phyloP scores from a whole-genome alignment of 2,888 invertebrate genomes.

The Anodontia alba region DNA sequence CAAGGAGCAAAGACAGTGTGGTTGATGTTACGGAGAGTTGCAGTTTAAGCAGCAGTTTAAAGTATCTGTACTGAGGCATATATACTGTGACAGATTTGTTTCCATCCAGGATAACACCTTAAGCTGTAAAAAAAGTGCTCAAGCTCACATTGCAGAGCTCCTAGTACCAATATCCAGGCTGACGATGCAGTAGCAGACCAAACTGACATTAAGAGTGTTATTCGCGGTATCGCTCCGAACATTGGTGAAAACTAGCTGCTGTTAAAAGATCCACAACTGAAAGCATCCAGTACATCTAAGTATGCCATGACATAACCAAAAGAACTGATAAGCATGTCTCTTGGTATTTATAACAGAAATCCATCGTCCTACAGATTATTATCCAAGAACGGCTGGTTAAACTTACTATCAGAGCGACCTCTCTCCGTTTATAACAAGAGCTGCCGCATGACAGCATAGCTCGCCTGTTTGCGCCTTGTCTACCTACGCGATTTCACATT shows the following conservation, averaged over 20 bases:
- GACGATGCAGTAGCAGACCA: not conserved
- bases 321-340: slow-evolving; percentile 29
- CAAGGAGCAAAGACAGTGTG: not conserved
- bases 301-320: slow-evolving; percentile 30
- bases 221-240: not conserved
- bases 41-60: not conserved
- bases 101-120: not conserved
- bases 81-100: not conserved
- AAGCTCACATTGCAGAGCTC: not conserved
- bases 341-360: slow-evolving; percentile 33
- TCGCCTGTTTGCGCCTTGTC: too few relatives aligned
- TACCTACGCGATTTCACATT: too few relatives aligned
- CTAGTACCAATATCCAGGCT: not conserved
- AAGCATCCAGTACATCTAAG: not conserved
- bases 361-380: slow-evolving; percentile 23
- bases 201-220: not conserved
- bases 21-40: not conserved
- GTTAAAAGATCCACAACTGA: slow-evolving; percentile 21
- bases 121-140: not conserved
- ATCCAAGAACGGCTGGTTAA: slow-evolving; percentile 12
- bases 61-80: not conserved
- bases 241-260: slow-evolving; percentile 18
- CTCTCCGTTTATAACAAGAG: slow-evolving; percentile 18
- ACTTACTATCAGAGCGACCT: slow-evolving; percentile 7
- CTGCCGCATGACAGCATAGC: too few relatives aligned